Evolutionary conservation across 2,113 vertebrate species (phyloP).

Genomic region (Laticauda colubrina): DNA sequence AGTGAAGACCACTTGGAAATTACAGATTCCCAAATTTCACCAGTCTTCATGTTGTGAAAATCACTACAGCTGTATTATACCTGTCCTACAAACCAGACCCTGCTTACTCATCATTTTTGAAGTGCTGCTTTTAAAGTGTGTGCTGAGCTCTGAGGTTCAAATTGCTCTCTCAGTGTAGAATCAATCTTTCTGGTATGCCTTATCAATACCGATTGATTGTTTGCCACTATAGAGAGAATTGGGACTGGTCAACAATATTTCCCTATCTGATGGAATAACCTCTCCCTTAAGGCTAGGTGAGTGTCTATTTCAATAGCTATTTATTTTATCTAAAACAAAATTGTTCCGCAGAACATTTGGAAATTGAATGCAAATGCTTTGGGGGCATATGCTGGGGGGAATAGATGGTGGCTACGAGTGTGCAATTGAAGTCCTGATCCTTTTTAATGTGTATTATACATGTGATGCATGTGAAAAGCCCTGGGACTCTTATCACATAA

Average conservation of each 20-base stretch:
- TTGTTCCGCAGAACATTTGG: not conserved
- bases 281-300: not conserved
- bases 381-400: not conserved
- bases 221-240: not conserved
- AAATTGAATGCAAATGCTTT: not conserved
- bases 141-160: not conserved
- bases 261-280: not conserved
- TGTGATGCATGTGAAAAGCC: not conserved
- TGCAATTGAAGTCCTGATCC: not conserved
- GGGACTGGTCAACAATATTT: not conserved
- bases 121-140: not conserved
- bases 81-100: not conserved
- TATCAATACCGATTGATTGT: not conserved
- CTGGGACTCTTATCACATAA: not conserved
- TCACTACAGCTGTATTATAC: not conserved
- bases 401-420: not conserved
- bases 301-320: not conserved
- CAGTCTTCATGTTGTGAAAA: not conserved
- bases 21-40: not conserved
- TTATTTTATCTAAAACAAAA: not conserved
- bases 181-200: not conserved
- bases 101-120: not conserved
- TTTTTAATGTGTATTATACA: not conserved
- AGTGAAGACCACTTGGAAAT: not conserved
- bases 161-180: not conserved